These are phyloP conservation scores for Cygnus buccinator DNA, from an alignment of 2,113 vertebrate species.

Conservation along the genomic window DNA sequence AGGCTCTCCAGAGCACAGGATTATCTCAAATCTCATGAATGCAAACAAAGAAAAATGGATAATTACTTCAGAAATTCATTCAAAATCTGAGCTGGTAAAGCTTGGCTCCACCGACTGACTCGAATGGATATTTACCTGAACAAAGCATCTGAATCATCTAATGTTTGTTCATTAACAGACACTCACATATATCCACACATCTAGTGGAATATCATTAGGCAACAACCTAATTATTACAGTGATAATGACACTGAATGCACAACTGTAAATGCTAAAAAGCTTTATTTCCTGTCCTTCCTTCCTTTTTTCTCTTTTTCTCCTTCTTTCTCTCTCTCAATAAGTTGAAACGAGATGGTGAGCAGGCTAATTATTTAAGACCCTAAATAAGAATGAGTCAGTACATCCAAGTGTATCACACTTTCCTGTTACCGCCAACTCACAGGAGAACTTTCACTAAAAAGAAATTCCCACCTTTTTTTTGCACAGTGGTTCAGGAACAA, in stretches of 20 bases:
- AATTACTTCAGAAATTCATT: neutral
- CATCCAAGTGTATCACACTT: neutral
- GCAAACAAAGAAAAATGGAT: neutral
- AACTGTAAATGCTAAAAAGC: neutral
- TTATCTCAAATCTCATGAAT: neutral
- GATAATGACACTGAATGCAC: neutral
- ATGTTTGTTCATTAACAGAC: neutral
- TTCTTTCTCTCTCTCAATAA: neutral
- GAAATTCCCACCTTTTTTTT: neutral
- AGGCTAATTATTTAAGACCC: neutral
- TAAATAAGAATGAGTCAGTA: neutral
- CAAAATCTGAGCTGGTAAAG: neutral
- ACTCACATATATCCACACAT: neutral
- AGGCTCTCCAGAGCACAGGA: neutral
- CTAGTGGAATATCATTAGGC: neutral
- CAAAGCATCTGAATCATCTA: neutral
- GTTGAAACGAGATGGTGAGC: neutral
- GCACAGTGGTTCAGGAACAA: neutral
- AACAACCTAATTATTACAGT: neutral
- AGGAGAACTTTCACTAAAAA: neutral
- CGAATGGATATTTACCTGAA: neutral
- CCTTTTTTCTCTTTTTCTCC: neutral
- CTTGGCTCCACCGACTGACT: neutral
- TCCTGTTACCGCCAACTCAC: neutral
- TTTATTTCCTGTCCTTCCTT: neutral